Evolutionary conservation across 2,888 invertebrate genomes (phyloP).

Genomic region (Macrosiphum euphorbiae): DNA sequence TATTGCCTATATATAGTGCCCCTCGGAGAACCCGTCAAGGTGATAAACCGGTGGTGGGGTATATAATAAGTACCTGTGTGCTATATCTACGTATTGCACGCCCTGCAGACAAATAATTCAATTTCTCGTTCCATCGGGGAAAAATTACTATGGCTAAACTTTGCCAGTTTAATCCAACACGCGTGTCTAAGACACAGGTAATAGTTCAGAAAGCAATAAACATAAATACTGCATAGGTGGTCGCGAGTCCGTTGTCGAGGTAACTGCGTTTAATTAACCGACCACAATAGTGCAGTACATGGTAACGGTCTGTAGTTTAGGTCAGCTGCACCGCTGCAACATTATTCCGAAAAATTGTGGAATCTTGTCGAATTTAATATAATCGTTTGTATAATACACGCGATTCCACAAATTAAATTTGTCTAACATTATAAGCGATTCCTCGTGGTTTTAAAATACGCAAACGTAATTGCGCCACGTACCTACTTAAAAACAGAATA

Average conservation of each 20-base stretch:
- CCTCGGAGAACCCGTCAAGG: not conserved
- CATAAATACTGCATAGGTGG: not conserved
- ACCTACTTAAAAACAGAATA: not conserved
- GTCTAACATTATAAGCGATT: too few species aligned
- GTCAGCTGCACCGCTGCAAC: not conserved
- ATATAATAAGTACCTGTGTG: not conserved
- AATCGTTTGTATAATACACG: not conserved
- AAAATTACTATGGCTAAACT: not conserved
- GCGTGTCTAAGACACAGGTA: not conserved
- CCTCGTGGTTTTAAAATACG: not conserved
- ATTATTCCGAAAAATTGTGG: not conserved
- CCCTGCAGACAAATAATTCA: not conserved
- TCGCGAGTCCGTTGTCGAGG: not conserved
- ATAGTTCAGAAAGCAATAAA: not conserved
- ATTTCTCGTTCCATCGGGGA: not conserved
- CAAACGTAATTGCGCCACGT: too few species aligned
- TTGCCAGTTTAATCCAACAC: not conserved
- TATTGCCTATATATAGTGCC: not conserved
- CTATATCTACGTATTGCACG: not conserved
- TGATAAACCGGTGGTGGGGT: not conserved
- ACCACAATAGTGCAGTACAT: not conserved
- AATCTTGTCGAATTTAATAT: not conserved
- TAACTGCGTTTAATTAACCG: not conserved
- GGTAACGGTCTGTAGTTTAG: not conserved
- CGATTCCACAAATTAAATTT: too few species aligned